Base-by-base conservation (phyloP, 2,888 invertebrate genomes). In the Lasioglossum calceatum region DNA sequence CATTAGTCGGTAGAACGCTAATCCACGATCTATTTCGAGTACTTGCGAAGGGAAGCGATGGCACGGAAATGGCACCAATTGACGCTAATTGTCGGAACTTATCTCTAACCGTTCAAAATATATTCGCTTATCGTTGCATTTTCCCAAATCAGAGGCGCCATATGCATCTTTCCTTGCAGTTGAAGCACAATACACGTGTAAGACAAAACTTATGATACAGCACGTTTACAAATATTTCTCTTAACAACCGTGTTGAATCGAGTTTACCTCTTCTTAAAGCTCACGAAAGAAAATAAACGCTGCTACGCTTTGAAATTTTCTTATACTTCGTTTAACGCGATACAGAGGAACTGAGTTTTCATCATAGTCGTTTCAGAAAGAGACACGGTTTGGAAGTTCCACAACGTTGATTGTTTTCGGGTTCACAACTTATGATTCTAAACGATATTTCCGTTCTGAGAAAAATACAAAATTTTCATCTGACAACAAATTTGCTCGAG, bases 171-270 rank as follows among this genome's bases (percentile, higher is more conserved):
- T 47, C 36, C 79, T 77, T 70, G 64, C 67, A 72, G 64, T 67
- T 64, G 77, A 85, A 61, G 73, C 54, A 58, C 67, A 36, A 80
- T 76, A 72, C 64, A 64, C 67, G 73, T 71, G 81, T 79, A 81
- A 77, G 86, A 79, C 86, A 86, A 86, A 86, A 85, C 86, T 85
- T 81, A 86, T 77, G 77, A 81, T 81, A 81, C 72, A 79, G 77
- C 84, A 79, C 81, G 71, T 71, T 71, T 71, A 84, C 83, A 67
- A 79, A 80, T 85, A 73, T 50, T 80, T 80, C 75, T 77, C 79
- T 61, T 76, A 87, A 82, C 75, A 79, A 67, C 36, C 64, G 70
- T 84, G n/a, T 81, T 67, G 74, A 61, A 79, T 81, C 50, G 76
- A 39, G 80, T 72, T 61, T 54, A 16, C 44, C 47, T 32, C 42